A percentile compares a stretch with the other conserved stretches of the same genome.
phyloP scores from a whole-genome alignment of 2,797 vertebrate genomes.

The Lepilemur ruficaudatus region DNA sequence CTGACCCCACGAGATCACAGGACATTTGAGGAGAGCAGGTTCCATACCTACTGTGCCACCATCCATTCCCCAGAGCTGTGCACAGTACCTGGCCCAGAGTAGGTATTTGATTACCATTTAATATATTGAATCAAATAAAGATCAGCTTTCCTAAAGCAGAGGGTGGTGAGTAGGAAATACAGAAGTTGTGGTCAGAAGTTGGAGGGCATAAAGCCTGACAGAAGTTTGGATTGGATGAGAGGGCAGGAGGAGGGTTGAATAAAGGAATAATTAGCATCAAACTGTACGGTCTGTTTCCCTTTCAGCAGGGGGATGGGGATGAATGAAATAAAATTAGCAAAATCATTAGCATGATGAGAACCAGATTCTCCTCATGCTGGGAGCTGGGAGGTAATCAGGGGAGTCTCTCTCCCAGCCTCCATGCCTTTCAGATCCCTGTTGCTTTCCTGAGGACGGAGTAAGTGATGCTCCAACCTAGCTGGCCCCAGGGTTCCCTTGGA shows the following conservation, averaged over 20 bases:
- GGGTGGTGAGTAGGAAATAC: background rate
- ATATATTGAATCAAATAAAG: background rate
- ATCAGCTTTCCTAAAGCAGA: background rate
- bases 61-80: background rate
- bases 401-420: background rate
- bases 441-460: constrained; percentile 36
- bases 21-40: background rate
- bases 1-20: background rate
- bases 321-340: constrained; percentile 42
- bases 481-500: background rate
- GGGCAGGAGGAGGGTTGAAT: background rate
- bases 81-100: background rate
- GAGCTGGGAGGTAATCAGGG: background rate
- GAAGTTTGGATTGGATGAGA: background rate
- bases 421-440: constrained; percentile 11
- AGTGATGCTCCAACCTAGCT: background rate
- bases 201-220: background rate
- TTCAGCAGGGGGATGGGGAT: background rate
- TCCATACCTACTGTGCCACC: background rate
- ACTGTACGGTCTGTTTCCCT: background rate
- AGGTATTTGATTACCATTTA: background rate
- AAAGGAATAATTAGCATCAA: background rate
- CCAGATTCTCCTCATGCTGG: background rate
- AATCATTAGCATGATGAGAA: constrained; percentile 8
- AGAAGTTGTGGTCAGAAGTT: background rate